phyloP scores from a whole-genome alignment of 2,888 invertebrate species.

The Crocallis elinguaria region DNA sequence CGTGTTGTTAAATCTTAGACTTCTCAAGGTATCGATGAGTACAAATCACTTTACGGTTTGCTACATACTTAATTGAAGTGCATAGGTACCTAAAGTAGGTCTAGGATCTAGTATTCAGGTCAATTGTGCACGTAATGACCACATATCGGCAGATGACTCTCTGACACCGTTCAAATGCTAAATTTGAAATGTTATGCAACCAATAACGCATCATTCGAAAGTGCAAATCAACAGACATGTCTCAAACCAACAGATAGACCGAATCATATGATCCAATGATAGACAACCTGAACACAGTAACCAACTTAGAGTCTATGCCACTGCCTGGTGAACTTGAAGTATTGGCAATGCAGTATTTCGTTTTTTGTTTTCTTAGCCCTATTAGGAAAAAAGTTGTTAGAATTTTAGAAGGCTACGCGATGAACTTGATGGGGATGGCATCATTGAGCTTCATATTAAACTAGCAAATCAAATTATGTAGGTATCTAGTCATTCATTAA shows the following conservation, averaged over 20 bases:
- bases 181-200: conserved; percentile 57
- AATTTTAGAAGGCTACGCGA: no score
- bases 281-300: neutral
- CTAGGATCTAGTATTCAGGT: conserved; percentile 50
- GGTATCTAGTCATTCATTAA: neutral
- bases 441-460: no score
- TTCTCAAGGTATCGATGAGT: conserved; percentile 18
- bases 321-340: no score
- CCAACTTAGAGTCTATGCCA: neutral
- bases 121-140: conserved; percentile 56
- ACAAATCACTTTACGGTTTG: conserved; percentile 1
- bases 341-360: no score
- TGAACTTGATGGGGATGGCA: no score
- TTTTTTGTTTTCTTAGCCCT: neutral
- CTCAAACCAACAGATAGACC: conserved; percentile 17
- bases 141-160: conserved; percentile 52
- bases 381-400: no score
- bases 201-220: conserved; percentile 52
- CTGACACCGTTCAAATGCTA: conserved; percentile 59
- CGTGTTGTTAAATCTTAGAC: conserved; percentile 6
- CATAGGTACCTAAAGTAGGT: conserved; percentile 23
- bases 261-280: neutral
- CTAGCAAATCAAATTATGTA: neutral
- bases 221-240: conserved; percentile 45
- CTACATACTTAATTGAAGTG: neutral